These are phyloP conservation scores for Nycteola revayana DNA, from an alignment of 2,888 invertebrate species.

Conservation along the genomic window DNA sequence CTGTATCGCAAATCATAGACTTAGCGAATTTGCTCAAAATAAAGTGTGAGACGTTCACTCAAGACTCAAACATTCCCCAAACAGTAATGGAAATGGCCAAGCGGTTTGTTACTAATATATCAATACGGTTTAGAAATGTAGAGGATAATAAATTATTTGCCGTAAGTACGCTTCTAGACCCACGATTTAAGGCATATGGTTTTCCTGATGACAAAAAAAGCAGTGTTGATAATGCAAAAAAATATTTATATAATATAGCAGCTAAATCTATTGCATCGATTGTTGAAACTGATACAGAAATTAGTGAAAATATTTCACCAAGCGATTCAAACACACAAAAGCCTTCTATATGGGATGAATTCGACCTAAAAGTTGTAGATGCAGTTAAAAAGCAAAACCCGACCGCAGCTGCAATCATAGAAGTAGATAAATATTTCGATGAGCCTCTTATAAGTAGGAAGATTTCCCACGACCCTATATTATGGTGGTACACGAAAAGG, in stretches of 20 bases:
- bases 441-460: not conserved
- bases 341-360: not conserved
- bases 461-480: not conserved
- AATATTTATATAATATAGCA: not conserved
- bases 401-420: conserved; percentile 4
- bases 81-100: not conserved
- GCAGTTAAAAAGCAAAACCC: conserved; percentile 3
- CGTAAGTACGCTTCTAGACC: conserved; percentile 6
- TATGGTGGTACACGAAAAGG: conserved; percentile 1
- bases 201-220: conserved; percentile 1
- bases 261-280: not conserved
- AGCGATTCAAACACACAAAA: too few species aligned
- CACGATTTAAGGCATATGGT: conserved; percentile 3
- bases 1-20: not conserved
- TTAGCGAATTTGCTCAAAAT: conserved; percentile 2
- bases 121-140: not conserved
- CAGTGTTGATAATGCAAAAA: not conserved
- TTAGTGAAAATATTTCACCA: not conserved
- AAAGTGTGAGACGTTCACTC: not conserved
- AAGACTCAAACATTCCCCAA: not conserved
- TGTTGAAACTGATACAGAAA: not conserved
- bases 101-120: not conserved
- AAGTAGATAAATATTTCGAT: conserved; percentile 5
- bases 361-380: conserved; percentile 2
- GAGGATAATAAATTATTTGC: conserved; percentile 4